Evolutionary conservation across 2,888 invertebrate species (phyloP), one percentile per base, ranked within the genome.

Genomic region (Diadegma fenestrale): DNA sequence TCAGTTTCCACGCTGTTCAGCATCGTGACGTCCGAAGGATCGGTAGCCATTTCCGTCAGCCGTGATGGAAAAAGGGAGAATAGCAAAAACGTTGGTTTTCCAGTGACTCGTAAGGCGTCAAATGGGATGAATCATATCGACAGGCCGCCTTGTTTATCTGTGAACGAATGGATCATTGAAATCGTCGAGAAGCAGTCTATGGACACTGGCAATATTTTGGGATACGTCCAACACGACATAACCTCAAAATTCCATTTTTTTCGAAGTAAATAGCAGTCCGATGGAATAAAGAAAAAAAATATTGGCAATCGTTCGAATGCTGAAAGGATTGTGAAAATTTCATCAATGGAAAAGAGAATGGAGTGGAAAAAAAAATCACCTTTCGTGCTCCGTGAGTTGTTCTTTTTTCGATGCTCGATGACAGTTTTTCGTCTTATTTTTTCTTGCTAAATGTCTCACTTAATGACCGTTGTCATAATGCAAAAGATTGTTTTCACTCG

Each of bases 1-100:
- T 93, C 93, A 22, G 80, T 51, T 75, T 93, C 93, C 30, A 90
- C 90, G 75, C 88, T 91, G 83, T 87, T 90, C 73, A 88, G 88
- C 54, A 89, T 88, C 58, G 88, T 68, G 19, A 80, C 85, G 86
- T 91, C 92, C 63, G 87, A 86, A 66, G 91, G 91, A 87, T 93
- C 92, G 22, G 58, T 58, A 72, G 93, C 91, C 93, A 94, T 94
- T 86, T 87, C 90, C 63, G 45, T 10, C 71, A 37, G 75, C n/a
- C 12, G 26, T 68, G 43, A 26, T 8, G 51, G 64, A 72, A 43
- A n/a, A 30, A 66, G 37, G 54, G 19, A 6, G 6, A 61, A 71
- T 17, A 71, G 63, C 30, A 26, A 41, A 64, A 72, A 2, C 48
- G 43, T 58, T 43, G 61, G 19, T 26, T 26, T 72, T 22, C 64